These are phyloP conservation scores for Hydrozoanthus tunicans DNA, from an alignment of 64 coral and sea anemone genomes.

Conservation along the genomic window DNA sequence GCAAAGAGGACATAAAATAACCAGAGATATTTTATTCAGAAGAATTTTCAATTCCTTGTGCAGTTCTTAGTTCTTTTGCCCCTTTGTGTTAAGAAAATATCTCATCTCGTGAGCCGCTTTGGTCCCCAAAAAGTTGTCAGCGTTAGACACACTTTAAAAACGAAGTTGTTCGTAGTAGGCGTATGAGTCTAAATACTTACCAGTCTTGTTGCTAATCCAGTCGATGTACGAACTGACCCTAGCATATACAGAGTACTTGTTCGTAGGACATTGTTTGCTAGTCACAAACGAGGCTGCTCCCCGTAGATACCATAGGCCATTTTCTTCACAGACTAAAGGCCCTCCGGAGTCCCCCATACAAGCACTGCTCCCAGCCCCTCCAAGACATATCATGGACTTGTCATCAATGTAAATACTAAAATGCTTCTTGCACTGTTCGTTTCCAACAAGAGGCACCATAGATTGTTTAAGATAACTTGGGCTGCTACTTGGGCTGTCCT, in stretches of 20 bases:
- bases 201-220: slow-evolving; percentile 59
- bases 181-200: background rate
- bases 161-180: background rate
- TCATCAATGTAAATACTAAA: slow-evolving; percentile 55
- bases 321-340: slow-evolving; percentile 58
- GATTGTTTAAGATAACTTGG: slow-evolving; percentile 59
- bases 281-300: slow-evolving; percentile 79
- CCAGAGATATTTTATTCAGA: no score
- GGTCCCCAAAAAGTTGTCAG: no score
- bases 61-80: no score
- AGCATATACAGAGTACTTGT: slow-evolving; percentile 74
- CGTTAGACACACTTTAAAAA: background rate
- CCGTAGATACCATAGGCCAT: slow-evolving; percentile 64
- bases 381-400: slow-evolving; percentile 70
- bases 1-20: no score
- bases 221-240: slow-evolving; percentile 67
- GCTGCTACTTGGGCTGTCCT: slow-evolving; percentile 8
- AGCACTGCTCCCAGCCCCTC: slow-evolving; percentile 65
- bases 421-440: slow-evolving; percentile 28
- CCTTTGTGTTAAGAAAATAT: no score
- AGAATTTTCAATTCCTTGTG: no score
- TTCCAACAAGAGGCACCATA: slow-evolving; percentile 43
- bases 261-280: slow-evolving; percentile 34
- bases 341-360: slow-evolving; percentile 86
- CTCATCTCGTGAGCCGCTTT: no score